Evolutionary conservation across 2,797 vertebrate species (phyloP).

Genomic region (Sphenodon punctatus): DNA sequence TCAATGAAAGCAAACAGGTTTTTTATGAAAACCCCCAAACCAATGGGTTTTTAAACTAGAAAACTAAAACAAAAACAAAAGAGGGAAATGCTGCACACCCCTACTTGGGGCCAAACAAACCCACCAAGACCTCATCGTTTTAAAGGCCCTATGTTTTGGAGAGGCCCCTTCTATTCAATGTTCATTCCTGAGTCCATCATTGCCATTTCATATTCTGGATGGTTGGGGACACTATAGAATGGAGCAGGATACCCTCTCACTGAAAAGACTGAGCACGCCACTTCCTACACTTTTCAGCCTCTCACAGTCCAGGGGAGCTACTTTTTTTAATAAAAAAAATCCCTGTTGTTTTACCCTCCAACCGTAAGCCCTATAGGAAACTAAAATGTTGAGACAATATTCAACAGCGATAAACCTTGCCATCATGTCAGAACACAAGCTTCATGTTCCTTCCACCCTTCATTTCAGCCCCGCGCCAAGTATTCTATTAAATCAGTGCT

Average conservation of each 20-base stretch:
- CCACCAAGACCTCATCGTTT: no score
- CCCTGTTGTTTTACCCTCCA: slow-evolving; percentile 12
- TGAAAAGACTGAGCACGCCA: neutral
- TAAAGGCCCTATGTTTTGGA: no score
- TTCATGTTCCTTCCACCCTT: slow-evolving; percentile 8
- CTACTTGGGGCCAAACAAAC: no score
- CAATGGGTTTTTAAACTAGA: no score
- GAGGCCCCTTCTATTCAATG: neutral
- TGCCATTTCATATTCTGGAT: neutral
- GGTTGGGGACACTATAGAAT: neutral
- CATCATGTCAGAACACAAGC: neutral
- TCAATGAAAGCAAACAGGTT: no score
- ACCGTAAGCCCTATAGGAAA: neutral
- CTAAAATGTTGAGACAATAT: slow-evolving; percentile 26
- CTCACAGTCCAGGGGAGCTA: neutral
- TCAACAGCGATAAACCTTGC: neutral
- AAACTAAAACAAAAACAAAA: no score
- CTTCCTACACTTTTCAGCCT: neutral
- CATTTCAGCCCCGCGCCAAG: slow-evolving; percentile 19
- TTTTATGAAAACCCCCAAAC: no score
- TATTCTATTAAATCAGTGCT: neutral
- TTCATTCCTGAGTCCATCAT: neutral
- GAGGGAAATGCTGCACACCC: no score
- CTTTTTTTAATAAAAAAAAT: no score
- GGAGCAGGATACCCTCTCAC: no score